These are phyloP conservation scores for Uromys caudimaculatus DNA, from an alignment of 2,797 vertebrate genomes.

Conservation along the genomic window DNA sequence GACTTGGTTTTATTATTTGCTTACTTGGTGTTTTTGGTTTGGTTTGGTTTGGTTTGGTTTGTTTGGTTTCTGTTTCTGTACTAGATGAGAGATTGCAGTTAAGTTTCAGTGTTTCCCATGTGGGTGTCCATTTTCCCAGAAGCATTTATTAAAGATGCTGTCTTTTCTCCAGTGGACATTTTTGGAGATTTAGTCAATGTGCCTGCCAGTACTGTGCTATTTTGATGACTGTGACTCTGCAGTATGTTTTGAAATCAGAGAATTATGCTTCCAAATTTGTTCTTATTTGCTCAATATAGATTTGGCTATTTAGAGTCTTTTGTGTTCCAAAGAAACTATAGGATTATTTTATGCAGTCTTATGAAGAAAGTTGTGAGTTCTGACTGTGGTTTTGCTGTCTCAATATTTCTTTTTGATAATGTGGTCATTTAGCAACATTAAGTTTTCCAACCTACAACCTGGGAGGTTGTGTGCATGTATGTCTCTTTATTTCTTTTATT, in stretches of 20 bases:
- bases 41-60: background rate
- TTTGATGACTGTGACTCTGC: background rate
- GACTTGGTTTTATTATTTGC: background rate
- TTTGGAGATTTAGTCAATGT: background rate
- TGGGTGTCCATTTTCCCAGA: background rate
- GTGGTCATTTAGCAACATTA: background rate
- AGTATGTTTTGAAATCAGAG: background rate
- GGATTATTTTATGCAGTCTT: background rate
- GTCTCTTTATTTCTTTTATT: background rate
- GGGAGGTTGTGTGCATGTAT: background rate
- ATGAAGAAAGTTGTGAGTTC: background rate
- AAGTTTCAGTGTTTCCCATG: background rate
- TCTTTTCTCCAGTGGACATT: background rate
- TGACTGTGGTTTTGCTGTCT: background rate
- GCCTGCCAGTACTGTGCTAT: background rate
- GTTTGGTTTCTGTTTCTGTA: background rate
- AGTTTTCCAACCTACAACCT: background rate
- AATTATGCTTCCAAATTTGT: background rate
- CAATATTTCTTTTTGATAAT: background rate
- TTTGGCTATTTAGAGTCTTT: background rate
- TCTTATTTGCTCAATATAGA: background rate
- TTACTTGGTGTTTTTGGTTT: background rate
- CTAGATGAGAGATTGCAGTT: background rate
- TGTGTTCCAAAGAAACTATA: background rate
- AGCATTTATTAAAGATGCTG: background rate